A percentile compares a stretch with the other conserved stretches of the same genome.
These are phyloP conservation scores for Geopemphigus sp. DNA, from an alignment of 1,140 invertebrate species.

Conservation along the genomic window DNA sequence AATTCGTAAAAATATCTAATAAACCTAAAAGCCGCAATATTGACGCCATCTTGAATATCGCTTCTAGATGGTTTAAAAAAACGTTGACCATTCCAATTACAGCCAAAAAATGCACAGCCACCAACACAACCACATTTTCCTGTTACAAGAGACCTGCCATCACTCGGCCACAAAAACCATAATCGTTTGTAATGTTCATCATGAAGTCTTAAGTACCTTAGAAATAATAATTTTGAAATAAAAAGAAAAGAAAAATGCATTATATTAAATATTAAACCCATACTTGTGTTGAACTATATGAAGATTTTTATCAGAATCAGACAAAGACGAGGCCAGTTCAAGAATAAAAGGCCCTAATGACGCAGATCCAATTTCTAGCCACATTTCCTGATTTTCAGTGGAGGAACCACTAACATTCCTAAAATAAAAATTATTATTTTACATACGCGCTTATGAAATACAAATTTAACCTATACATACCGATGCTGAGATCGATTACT, in stretches of 20 bases:
- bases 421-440: constrained; percentile 14
- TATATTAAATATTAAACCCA: constrained; percentile 38
- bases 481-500: constrained; percentile 58
- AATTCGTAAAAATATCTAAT: background rate
- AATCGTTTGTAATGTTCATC: constrained; percentile 84
- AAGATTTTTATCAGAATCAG: constrained; percentile 70
- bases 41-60: constrained; percentile 77
- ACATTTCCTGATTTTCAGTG: constrained; percentile 65
- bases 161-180: constrained; percentile 89
- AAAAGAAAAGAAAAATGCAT: background rate
- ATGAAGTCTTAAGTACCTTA: constrained; percentile 79
- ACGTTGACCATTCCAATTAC: constrained; percentile 77
- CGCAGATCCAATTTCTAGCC: constrained; percentile 91
- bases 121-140: constrained; percentile 93
- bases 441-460: background rate
- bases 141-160: constrained; percentile 57
- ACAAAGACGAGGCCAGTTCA: constrained; percentile 85
- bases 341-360: constrained; percentile 84
- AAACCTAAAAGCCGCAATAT: constrained; percentile 71
- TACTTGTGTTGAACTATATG: constrained; percentile 76
- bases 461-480: constrained; percentile 22
- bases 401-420: constrained; percentile 18
- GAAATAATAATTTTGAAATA: constrained; percentile 40
- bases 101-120: constrained; percentile 91
- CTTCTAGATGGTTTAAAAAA: constrained; percentile 83